These are phyloP conservation scores for Hozukius guyotensis DNA, from an alignment of 2,797 vertebrate genomes.

Conservation along the genomic window DNA sequence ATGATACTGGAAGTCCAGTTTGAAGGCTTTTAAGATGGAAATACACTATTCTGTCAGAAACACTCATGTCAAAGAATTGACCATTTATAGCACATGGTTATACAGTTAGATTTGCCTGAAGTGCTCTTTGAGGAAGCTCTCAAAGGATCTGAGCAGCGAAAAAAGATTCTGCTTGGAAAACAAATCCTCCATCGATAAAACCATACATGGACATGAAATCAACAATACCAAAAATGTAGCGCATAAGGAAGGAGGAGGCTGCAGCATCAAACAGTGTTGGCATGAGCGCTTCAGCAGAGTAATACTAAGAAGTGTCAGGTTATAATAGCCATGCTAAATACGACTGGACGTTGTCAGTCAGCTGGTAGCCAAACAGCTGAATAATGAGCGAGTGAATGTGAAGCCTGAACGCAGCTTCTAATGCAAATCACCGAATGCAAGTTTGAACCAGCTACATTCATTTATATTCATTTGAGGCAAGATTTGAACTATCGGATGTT, in stretches of 20 bases:
- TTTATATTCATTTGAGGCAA: not conserved
- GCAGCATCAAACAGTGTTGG: not conserved
- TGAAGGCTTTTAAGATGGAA: conserved; percentile 32
- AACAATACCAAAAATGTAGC: not conserved
- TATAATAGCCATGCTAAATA: not conserved
- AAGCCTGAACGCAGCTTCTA: not conserved
- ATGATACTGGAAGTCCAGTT: conserved; percentile 14
- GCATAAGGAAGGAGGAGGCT: not conserved
- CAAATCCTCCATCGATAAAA: not conserved
- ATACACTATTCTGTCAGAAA: conserved; percentile 14
- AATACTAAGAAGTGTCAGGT: not conserved
- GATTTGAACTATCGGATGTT: not conserved
- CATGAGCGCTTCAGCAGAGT: not conserved
- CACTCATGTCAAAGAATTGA: not conserved
- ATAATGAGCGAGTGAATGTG: not conserved
- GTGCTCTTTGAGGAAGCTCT: not conserved
- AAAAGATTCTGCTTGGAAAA: not conserved
- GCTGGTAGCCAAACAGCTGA: not conserved
- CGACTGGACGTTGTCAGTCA: not conserved
- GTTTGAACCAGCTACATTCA: not conserved
- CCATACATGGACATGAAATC: not conserved
- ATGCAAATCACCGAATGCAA: not conserved
- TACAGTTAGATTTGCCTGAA: not conserved
- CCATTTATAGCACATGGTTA: conserved; percentile 2
- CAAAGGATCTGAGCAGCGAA: conserved; percentile 1